Percentiles rank a stretch among this genome's conserved stretches.
phyloP scores from a whole-genome alignment of 2,113 vertebrate species.

The Zapus hudsonius region DNA sequence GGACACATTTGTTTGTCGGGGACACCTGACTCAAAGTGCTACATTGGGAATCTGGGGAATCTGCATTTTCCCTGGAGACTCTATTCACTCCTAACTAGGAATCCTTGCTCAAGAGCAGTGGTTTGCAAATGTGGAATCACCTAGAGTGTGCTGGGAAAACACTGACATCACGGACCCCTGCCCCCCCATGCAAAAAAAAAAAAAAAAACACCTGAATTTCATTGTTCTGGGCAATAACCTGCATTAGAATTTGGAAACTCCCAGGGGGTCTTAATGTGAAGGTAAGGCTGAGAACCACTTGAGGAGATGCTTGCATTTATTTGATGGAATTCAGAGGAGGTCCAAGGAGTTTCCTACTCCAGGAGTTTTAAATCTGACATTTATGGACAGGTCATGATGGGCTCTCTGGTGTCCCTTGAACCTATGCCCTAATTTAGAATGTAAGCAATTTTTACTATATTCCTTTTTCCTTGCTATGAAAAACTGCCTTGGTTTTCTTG shows the following conservation, averaged over 20 bases:
- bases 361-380: background rate
- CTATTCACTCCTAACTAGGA: background rate
- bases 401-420: background rate
- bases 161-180: accelerated
- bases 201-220: background rate
- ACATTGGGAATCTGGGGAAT: no score
- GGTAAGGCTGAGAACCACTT: background rate
- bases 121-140: background rate
- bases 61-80: background rate
- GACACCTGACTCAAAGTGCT: no score
- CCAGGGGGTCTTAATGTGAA: background rate
- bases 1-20: no score
- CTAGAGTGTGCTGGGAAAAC: background rate
- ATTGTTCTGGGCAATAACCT: background rate
- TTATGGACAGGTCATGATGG: accelerated
- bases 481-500: background rate
- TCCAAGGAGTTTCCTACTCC: no score
- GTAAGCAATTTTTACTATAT: background rate
- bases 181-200: no score
- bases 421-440: background rate
- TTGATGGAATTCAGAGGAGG: background rate
- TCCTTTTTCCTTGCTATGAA: background rate
- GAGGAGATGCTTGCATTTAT: background rate
- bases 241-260: background rate
- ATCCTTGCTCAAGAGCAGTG: background rate